Evolutionary conservation across 1,140 invertebrate species (phyloP), one percentile per base, ranked within the genome.

Genomic region (Psilanteris sp.): DNA sequence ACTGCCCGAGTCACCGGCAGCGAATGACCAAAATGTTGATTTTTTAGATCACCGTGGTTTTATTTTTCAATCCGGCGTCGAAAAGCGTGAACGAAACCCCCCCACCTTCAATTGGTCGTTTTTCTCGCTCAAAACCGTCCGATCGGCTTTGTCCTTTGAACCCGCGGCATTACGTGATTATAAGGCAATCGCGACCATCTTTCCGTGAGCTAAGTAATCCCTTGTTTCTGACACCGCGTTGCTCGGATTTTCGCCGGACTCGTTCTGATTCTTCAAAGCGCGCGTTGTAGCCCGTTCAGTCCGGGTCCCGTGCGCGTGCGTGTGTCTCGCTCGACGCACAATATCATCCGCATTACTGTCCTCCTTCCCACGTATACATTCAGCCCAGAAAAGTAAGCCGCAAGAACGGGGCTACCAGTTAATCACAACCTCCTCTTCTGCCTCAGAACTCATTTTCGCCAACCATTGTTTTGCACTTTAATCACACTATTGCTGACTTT

Each of bases 241-340:
- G 77, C 72, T 54, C 70, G 64, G 80, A 81, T 83, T 84, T 84
- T 83, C 36, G 76, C n/a, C n/a, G n/a, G n/a, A n/a, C n/a, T n/a
- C n/a, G n/a, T n/a, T n/a, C n/a, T n/a, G 67, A 79, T 81, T 67
- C 78, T 79, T 75, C 68, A n/a, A n/a, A 70, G 59, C 81, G 81
- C 78, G 77, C 79, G 73, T 61, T 59, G 70, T 77, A 50, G 74
- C 78, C 62, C 83, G n/a, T 80, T 81, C 81, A 83, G 83, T 64
- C 70, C 61, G 62, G 77, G 83, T 83, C 82, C 55, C 41, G 68
- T 70, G 80, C 79, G 79, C 74, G 59, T 82, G 81, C 79, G 77
- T 80, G 27, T 34, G 46, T 48, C 31, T 9, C 55, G n/a, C 22
- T n/a, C 46, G 26, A 61, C 66, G 55, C 57, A 57, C 41, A 34